Percentiles rank a stretch among this genome's conserved stretches.
Conservation (phyloP, 2,113 vertebrate genomes). For the Elephantulus edwardii region DNA sequence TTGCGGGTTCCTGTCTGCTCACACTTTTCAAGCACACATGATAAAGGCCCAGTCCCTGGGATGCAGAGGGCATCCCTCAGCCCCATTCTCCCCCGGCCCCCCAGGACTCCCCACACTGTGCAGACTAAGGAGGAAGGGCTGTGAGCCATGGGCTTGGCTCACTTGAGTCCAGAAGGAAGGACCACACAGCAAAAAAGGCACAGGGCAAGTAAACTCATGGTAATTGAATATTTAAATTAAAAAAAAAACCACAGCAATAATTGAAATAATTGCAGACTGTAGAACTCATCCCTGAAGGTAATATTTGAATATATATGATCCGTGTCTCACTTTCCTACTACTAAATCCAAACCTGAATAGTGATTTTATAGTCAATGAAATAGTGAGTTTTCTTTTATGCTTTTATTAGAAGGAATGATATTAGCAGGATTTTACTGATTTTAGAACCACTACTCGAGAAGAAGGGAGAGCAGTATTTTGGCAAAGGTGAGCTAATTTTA, state of each 20-base stretch:
- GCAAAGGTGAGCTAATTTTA: background rate
- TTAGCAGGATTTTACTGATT: background rate
- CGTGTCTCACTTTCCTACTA: background rate
- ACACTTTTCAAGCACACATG: background rate
- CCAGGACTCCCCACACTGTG: background rate
- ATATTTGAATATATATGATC: background rate
- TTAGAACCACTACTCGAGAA: background rate
- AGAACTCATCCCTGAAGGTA: background rate
- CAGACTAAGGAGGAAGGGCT: background rate
- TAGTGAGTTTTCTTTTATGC: background rate
- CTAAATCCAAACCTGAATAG: background rate
- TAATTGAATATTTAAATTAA: background rate
- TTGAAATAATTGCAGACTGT: background rate
- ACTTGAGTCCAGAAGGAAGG: background rate
- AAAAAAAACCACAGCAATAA: background rate
- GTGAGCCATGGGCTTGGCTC: background rate
- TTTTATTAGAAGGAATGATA: conserved; percentile 21
- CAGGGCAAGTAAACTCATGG: background rate
- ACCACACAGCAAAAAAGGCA: background rate
- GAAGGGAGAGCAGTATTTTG: conserved; percentile 6
- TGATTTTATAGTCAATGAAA: background rate
- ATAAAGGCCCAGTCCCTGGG: too few relatives aligned
- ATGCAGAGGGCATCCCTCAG: background rate
- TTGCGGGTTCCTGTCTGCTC: background rate
- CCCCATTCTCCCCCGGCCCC: too few relatives aligned